A percentile compares a stretch with the other conserved stretches of the same genome.
phyloP scores from a whole-genome alignment of 2,888 invertebrate species.

The Drosophila subquinaria region DNA sequence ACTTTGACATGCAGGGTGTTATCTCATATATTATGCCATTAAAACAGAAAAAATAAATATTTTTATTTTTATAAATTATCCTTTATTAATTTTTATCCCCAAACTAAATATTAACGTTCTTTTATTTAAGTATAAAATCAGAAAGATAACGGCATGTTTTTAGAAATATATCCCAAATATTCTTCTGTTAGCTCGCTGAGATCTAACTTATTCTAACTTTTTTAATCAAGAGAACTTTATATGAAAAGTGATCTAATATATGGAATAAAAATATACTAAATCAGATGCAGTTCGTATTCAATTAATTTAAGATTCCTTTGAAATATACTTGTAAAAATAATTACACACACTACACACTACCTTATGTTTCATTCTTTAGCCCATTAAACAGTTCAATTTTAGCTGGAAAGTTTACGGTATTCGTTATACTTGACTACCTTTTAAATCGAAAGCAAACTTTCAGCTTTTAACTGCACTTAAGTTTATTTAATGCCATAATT shows the following conservation, averaged over 20 bases:
- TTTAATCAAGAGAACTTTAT: not conserved
- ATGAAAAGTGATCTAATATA: not conserved
- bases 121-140: no score
- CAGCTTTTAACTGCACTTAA: conserved; percentile 39
- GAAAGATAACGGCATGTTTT: no score
- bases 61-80: no score
- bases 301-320: not conserved
- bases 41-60: no score
- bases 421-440: conserved; percentile 3
- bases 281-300: not conserved
- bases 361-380: not conserved
- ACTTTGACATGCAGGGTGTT: not conserved
- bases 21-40: not conserved
- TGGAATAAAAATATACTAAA: not conserved
- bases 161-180: no score
- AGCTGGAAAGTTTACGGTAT: not conserved
- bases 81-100: no score
- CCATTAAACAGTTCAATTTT: conserved; percentile 11
- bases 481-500: conserved; percentile 66
- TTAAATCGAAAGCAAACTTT: conserved; percentile 9
- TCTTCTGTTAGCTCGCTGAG: no score
- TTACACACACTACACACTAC: not conserved
- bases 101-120: no score
- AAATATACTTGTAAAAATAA: not conserved
- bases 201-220: no score